Evolutionary conservation across 2,888 invertebrate genomes (phyloP).

Genomic region (Cyclophora punctaria): DNA sequence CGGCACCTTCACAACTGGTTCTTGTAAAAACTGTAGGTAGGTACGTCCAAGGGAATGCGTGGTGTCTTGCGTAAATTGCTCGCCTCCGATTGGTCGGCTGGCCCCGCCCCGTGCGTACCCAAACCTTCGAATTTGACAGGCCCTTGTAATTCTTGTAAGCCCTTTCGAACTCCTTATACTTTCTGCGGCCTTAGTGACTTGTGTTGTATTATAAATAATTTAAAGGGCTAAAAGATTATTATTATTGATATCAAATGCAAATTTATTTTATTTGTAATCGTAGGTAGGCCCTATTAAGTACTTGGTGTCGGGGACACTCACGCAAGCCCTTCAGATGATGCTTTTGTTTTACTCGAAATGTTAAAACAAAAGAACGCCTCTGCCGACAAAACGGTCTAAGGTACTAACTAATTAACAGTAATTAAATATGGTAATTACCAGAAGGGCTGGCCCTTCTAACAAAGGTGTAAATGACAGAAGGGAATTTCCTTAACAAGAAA

Average conservation of each 20-base stretch:
- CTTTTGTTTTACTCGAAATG: background rate
- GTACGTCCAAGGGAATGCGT: constrained; percentile 37
- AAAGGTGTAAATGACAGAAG: constrained; percentile 64
- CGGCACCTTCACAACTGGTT: background rate
- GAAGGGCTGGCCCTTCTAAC: constrained; percentile 21
- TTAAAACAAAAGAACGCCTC: constrained; percentile 11
- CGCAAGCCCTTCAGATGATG: too few relatives aligned
- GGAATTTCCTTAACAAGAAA: constrained; percentile 60
- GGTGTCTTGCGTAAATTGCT: constrained; percentile 57
- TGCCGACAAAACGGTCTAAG: background rate
- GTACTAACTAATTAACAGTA: constrained; percentile 36
- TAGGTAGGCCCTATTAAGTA: background rate
- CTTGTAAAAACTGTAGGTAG: constrained; percentile 19
- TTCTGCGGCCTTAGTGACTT: constrained; percentile 62
- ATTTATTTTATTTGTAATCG: constrained; percentile 14
- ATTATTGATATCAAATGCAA: constrained; percentile 35
- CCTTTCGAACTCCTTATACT: constrained; percentile 56
- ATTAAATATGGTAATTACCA: constrained; percentile 43
- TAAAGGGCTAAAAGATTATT: constrained; percentile 65
- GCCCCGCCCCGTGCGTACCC: constrained; percentile 69
- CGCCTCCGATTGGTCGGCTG: constrained; percentile 53
- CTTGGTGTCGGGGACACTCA: too few relatives aligned
- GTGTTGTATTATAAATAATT: constrained; percentile 77
- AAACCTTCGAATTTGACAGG: constrained; percentile 61
- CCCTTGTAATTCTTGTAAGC: constrained; percentile 63